Conservation (phyloP, 2,888 invertebrate species). For the Aproaerema taeniolella region DNA sequence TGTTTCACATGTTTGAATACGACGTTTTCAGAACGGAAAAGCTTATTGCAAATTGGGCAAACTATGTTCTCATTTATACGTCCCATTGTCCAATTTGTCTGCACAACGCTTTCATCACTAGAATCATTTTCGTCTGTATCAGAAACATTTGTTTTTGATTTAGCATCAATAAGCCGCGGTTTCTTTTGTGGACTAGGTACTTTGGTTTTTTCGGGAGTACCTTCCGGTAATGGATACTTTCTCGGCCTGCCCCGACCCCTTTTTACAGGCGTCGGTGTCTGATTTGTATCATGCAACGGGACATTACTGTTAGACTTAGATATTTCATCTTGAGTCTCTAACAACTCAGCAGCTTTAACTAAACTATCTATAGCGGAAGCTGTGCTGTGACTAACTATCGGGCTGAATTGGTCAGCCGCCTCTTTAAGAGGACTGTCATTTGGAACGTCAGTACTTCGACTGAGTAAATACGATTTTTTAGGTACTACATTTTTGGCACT, state of each 20-base stretch:
- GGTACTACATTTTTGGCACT: conserved; percentile 45
- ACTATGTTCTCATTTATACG: conserved; percentile 72
- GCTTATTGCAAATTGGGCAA: conserved; percentile 68
- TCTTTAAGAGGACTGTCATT: conserved; percentile 34
- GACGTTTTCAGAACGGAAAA: conserved; percentile 70
- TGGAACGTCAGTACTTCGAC: conserved; percentile 38
- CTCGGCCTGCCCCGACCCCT: conserved; percentile 66
- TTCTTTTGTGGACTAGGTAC: conserved; percentile 54
- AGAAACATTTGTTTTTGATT: conserved; percentile 32
- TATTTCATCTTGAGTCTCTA: conserved; percentile 58
- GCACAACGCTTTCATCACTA: conserved; percentile 42
- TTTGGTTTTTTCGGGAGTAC: conserved; percentile 32
- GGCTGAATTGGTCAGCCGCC: conserved; percentile 30
- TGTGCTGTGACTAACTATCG: conserved; percentile 34
- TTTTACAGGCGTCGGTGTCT: conserved; percentile 50
- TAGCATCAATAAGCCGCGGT: conserved; percentile 48
- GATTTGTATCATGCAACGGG: conserved; percentile 29
- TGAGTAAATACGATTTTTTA: conserved; percentile 62
- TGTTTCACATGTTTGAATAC: conserved; percentile 74
- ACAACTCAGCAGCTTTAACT: conserved; percentile 65
- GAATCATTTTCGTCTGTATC: conserved; percentile 45
- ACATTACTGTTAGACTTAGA: conserved; percentile 25
- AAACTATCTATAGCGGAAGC: conserved; percentile 65
- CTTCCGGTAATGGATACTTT: conserved; percentile 59
- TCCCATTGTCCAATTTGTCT: conserved; percentile 74